Evolutionary conservation across 2,797 vertebrate species (phyloP).

Genomic region (Pseudocheirus occidentalis): DNA sequence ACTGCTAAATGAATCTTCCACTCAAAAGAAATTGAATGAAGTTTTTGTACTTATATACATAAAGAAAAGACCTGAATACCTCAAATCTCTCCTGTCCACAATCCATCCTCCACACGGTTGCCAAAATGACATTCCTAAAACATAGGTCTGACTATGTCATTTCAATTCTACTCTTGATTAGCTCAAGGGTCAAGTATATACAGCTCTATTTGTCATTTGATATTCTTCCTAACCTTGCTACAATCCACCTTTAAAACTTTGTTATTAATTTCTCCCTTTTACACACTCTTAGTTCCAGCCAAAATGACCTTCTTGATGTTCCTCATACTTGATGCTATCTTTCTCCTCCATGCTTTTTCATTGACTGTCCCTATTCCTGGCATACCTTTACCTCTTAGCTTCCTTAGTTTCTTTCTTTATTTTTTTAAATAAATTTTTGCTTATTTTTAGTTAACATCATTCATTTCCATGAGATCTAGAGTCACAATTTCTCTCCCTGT

Average conservation of each 20-base stretch:
- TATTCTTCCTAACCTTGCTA: not conserved
- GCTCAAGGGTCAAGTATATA: not conserved
- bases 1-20: conserved; percentile 14
- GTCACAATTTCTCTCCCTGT: too few relatives aligned
- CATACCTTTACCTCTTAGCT: not conserved
- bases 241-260: not conserved
- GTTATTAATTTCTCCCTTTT: not conserved
- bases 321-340: not conserved
- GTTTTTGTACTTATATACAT: not conserved
- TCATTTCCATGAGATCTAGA: too few relatives aligned
- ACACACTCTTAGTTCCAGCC: too few relatives aligned
- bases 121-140: not conserved
- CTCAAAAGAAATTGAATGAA: not conserved
- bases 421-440: too few relatives aligned
- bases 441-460: too few relatives aligned
- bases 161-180: not conserved
- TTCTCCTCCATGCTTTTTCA: not conserved
- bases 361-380: not conserved
- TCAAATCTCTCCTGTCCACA: not conserved
- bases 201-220: not conserved
- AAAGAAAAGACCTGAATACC: too few relatives aligned
- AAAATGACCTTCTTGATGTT: not conserved
- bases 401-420: not conserved
- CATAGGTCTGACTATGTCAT: not conserved
- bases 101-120: not conserved